Percentiles rank a stretch among this genome's conserved stretches.
phyloP scores from a whole-genome alignment of 2,113 vertebrate species.

The Willisornis vidua region DNA sequence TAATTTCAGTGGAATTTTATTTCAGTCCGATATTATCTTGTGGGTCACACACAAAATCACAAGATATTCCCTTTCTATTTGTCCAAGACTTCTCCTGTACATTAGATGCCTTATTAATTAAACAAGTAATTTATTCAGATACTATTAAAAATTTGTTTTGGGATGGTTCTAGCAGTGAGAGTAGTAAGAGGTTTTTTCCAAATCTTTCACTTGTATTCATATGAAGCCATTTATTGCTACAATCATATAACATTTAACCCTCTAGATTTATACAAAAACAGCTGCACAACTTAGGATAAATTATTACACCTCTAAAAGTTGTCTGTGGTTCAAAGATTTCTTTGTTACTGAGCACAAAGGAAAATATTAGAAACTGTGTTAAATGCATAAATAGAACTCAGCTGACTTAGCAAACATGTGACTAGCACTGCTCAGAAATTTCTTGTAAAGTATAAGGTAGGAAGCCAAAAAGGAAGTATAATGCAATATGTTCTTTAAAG shows the following conservation, averaged over 20 bases:
- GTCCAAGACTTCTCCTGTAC: neutral
- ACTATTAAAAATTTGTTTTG: neutral
- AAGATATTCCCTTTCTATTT: neutral
- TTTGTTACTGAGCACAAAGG: neutral
- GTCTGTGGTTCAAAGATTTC: neutral
- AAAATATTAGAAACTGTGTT: neutral
- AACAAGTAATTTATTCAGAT: neutral
- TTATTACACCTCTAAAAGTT: neutral
- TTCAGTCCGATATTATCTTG: conserved; percentile 34
- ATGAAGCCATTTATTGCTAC: neutral
- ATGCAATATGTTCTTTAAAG: conserved; percentile 30
- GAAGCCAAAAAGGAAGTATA: conserved; percentile 60
- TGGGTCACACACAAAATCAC: conserved; percentile 7
- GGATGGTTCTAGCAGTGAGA: conserved; percentile 10
- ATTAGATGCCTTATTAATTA: conserved; percentile 1
- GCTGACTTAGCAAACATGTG: conserved; percentile 48
- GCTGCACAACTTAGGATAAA: neutral
- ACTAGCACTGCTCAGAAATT: conserved; percentile 29
- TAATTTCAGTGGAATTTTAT: conserved; percentile 44
- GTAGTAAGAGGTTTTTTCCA: neutral
- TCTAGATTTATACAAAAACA: neutral
- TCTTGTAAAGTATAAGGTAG: conserved; percentile 40
- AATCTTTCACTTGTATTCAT: neutral
- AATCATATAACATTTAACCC: neutral
- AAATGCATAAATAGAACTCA: conserved; percentile 40